Percentiles rank a stretch among this genome's conserved stretches.
Conservation (phyloP, 1,140 invertebrate species). For the Metaphire vulgaris region DNA sequence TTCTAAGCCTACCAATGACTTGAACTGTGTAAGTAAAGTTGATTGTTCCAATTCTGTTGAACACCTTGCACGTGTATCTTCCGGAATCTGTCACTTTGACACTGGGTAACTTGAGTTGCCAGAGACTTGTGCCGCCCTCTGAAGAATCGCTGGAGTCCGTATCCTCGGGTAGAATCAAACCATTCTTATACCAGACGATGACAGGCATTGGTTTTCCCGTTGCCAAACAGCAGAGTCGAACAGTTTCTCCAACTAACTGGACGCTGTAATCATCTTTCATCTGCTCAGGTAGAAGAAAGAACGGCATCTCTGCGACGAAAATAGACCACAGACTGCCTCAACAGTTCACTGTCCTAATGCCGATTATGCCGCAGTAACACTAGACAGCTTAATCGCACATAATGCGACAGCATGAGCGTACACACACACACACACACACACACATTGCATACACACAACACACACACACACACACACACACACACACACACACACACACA, state of each 20-base stretch:
- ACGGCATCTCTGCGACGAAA: background rate
- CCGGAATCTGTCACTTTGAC: conserved; percentile 38
- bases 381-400: background rate
- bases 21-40: conserved; percentile 43
- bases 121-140: conserved; percentile 26
- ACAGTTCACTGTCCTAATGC: no score
- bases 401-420: background rate
- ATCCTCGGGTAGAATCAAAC: conserved; percentile 21
- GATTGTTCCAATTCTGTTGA: conserved; percentile 39
- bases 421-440: background rate
- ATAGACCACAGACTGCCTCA: no score
- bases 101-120: conserved; percentile 38
- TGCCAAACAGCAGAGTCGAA: conserved; percentile 47
- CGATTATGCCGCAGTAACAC: background rate
- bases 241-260: conserved; percentile 36
- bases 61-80: conserved; percentile 41
- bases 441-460: background rate
- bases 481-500: no score
- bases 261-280: conserved; percentile 7
- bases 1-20: conserved; percentile 43
- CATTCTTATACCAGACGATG: conserved; percentile 49
- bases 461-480: background rate
- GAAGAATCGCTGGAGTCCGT: background rate
- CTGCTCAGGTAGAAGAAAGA: background rate
- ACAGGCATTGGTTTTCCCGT: conserved; percentile 50